Base-by-base conservation (phyloP, 2,113 vertebrate species). In the Puntigrus tetrazona region DNA sequence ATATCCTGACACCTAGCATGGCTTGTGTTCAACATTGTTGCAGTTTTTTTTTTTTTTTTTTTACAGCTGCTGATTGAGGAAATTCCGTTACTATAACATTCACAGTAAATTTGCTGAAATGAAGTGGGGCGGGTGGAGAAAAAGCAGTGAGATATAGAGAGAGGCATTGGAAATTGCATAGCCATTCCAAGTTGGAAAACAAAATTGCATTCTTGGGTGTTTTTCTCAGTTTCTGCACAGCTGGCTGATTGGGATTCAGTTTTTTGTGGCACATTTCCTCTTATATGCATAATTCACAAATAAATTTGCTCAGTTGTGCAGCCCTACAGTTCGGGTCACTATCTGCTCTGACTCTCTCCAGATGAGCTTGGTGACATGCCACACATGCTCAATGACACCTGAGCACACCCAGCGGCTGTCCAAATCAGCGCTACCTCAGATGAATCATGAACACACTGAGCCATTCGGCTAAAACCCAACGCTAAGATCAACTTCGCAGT, bases 361-460 rank as follows among this genome's bases (percentile, higher is more conserved):
- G 78, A 85, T 82, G 77, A 84, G 86, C 76, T 85, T 69, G 81
- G 74, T 76, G 69, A 87, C 82, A 69, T 75, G 76, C 50, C 70
- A 63, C 59, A 59, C 38, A 78, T 79, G 36, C 85, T 78, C 67
- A 50, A 9, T 8, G 47, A 78, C 65, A 34, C 43, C 57, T 41
- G 67, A 67, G 63, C 77, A 41, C 74, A 76, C 78, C 52, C 36
- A 27, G n/a, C n/a, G 18, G 29, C 81, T 61, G 81, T 85, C 84
- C 63, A 77, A 70, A 69, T 65, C 67, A 70, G 69, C 36, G 18
- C 45, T 86, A 47, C 52, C n/a, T 52, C 67, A 31, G 67, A 77
- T 88, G 69, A 86, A 67, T 85, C 74, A 82, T 78, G 79, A 78
- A 29, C 4, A 16, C n/a, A 13, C 59, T 78, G 38, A 85, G 61